Evolutionary conservation across 2,888 invertebrate species (phyloP).

Genomic region (Emesis furor): DNA sequence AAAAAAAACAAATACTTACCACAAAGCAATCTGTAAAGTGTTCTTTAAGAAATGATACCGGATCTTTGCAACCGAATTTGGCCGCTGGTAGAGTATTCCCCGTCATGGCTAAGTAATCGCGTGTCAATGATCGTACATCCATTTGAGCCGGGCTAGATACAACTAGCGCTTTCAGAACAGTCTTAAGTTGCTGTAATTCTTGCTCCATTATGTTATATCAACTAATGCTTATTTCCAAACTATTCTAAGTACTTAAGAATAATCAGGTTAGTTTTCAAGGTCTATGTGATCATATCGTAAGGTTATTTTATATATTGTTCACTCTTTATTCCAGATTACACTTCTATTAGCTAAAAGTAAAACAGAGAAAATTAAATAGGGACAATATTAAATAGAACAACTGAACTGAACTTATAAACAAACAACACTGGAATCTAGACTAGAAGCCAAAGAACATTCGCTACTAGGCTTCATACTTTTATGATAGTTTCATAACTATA

Average conservation of each 20-base stretch:
- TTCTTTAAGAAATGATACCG: constrained; percentile 83
- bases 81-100: constrained; percentile 81
- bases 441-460: too few species aligned
- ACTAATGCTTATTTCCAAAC: background rate
- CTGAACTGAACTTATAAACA: too few species aligned
- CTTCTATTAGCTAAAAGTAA: background rate
- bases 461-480: too few species aligned
- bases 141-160: constrained; percentile 86
- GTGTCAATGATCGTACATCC: constrained; percentile 81
- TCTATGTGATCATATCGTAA: background rate
- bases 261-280: background rate
- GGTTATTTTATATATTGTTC: background rate
- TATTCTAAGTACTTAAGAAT: background rate
- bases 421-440: too few species aligned
- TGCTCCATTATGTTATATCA: constrained; percentile 79
- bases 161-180: constrained; percentile 84
- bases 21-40: constrained; percentile 84
- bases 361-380: too few species aligned
- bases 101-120: constrained; percentile 85
- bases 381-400: too few species aligned
- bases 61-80: constrained; percentile 83
- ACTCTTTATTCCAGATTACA: background rate
- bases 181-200: constrained; percentile 83
- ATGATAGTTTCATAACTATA: too few species aligned
- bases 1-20: constrained; percentile 76